Percentiles rank a stretch among this genome's conserved stretches.
phyloP scores from a whole-genome alignment of 1,140 invertebrate genomes.

The Drosophila pseudoananassae region DNA sequence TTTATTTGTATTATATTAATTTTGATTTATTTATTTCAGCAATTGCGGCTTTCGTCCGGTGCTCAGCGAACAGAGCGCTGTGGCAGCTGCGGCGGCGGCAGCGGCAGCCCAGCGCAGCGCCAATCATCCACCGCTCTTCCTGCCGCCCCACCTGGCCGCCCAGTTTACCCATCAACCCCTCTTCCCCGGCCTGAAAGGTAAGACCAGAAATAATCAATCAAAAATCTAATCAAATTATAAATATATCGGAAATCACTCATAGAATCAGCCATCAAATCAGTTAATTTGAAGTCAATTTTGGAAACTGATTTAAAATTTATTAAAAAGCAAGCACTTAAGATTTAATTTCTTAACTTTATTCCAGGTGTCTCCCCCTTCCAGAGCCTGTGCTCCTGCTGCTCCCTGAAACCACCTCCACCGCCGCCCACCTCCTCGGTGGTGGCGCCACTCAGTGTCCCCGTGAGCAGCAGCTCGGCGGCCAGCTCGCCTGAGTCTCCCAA shows the following conservation, averaged over 20 bases:
- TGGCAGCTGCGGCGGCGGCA: conserved; percentile 69
- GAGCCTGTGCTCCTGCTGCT: conserved; percentile 91
- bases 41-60: conserved; percentile 87
- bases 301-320: conserved; percentile 5
- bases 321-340: not conserved
- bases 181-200: conserved; percentile 91
- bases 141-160: conserved; percentile 91
- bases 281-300: not conserved
- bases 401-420: conserved; percentile 87
- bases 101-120: conserved; percentile 62
- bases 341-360: not conserved
- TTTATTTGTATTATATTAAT: not conserved
- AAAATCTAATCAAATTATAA: conserved; percentile 67
- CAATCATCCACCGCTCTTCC: conserved; percentile 89
- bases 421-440: conserved; percentile 58
- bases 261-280: conserved; percentile 1
- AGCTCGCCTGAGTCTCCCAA: conserved; percentile 83
- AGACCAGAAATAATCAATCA: conserved; percentile 29
- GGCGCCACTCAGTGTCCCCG: conserved; percentile 75
- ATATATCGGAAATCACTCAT: conserved; percentile 16
- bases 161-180: conserved; percentile 92
- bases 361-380: conserved; percentile 86
- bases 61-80: conserved; percentile 83
- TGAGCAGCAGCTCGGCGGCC: conserved; percentile 71
- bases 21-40: conserved; percentile 83